A percentile compares a stretch with the other conserved stretches of the same genome.
Evolutionary conservation across 2,888 invertebrate genomes (phyloP).

Genomic region (Perithous albicinctus): DNA sequence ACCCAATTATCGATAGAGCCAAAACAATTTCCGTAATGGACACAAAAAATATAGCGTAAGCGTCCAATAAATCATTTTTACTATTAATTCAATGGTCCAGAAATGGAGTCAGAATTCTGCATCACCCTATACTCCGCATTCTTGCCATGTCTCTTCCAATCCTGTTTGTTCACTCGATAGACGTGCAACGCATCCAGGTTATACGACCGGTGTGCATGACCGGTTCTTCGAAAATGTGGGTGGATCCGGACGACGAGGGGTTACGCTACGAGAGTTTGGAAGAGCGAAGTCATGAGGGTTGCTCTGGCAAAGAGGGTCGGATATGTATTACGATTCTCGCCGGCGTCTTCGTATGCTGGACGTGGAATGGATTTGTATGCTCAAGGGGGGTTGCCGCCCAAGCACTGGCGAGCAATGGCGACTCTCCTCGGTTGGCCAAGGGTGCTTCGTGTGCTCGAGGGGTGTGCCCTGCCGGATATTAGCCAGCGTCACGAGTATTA

Average conservation of each 20-base stretch:
- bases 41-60: background rate
- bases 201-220: conserved; percentile 43
- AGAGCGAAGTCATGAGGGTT: conserved; percentile 47
- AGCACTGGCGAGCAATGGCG: conserved; percentile 68
- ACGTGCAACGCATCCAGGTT: conserved; percentile 38
- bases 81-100: conserved; percentile 7
- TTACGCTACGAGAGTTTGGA: conserved; percentile 29
- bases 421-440: conserved; percentile 47
- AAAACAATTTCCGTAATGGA: background rate
- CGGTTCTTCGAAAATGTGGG: conserved; percentile 51
- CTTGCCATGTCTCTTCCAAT: background rate
- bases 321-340: conserved; percentile 45
- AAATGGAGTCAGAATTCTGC: conserved; percentile 11
- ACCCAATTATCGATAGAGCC: background rate
- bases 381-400: conserved; percentile 48
- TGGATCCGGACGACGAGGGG: conserved; percentile 50
- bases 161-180: conserved; percentile 41
- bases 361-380: conserved; percentile 72
- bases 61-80: background rate
- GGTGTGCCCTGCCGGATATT: conserved; percentile 67
- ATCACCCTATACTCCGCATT: conserved; percentile 32
- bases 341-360: conserved; percentile 50
- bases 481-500: conserved; percentile 65
- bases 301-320: conserved; percentile 29
- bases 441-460: conserved; percentile 49